These are phyloP conservation scores for Bombylius discolor DNA, from an alignment of 2,888 invertebrate genomes.

Conservation along the genomic window DNA sequence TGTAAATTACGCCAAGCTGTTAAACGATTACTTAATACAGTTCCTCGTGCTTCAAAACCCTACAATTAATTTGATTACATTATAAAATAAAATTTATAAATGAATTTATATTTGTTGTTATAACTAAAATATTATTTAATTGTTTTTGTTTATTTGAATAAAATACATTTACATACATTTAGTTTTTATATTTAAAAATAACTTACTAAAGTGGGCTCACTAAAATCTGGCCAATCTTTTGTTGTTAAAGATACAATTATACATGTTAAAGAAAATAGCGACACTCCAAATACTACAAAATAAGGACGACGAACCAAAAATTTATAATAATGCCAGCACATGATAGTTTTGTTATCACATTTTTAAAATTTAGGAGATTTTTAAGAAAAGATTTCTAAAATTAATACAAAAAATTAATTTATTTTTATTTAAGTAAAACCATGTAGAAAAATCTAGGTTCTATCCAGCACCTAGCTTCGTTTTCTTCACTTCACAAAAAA, in stretches of 20 bases:
- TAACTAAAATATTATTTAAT: too few species aligned
- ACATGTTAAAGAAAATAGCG: conserved; percentile 50
- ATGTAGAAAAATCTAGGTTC: too few species aligned
- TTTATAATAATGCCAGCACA: conserved; percentile 50
- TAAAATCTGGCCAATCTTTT: conserved; percentile 62
- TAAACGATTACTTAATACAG: conserved; percentile 61
- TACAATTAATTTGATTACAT: conserved; percentile 24
- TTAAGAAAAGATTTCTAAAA: too few species aligned
- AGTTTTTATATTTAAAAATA: neutral
- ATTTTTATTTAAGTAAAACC: too few species aligned
- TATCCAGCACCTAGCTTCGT: too few species aligned
- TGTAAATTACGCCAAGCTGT: conserved; percentile 76
- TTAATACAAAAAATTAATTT: too few species aligned
- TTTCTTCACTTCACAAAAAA: too few species aligned
- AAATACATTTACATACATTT: too few species aligned
- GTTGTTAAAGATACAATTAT: conserved; percentile 51
- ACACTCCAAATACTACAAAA: conserved; percentile 47
- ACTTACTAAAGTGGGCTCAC: conserved; percentile 69
- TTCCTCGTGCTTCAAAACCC: conserved; percentile 91
- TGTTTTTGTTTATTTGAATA: too few species aligned
- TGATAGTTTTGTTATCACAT: conserved; percentile 10
- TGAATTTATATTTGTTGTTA: too few species aligned
- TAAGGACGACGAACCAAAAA: conserved; percentile 55
- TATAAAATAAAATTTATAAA: neutral
- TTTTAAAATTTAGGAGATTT: too few species aligned